These are phyloP conservation scores for Ischnus inquisitorius DNA, from an alignment of 2,888 invertebrate species.

Conservation along the genomic window DNA sequence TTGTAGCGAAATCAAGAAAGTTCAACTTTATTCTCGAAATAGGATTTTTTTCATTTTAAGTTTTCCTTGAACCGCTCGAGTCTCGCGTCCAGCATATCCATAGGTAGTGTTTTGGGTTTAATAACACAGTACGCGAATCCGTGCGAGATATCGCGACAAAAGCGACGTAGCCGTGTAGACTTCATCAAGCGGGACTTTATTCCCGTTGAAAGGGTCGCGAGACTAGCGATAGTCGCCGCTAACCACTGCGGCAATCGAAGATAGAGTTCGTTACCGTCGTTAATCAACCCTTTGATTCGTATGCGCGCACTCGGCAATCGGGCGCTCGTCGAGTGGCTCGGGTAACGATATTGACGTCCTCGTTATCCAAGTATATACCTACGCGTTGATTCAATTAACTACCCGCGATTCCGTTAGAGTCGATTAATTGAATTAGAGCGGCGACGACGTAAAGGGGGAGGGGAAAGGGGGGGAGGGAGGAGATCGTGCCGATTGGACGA, in stretches of 20 bases:
- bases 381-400: slow-evolving; percentile 56
- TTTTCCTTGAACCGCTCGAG: too few species aligned
- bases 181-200: background rate
- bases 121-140: too few species aligned
- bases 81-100: too few species aligned
- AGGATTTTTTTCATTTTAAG: too few species aligned
- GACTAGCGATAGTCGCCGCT: background rate
- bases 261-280: slow-evolving; percentile 51
- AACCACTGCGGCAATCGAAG: slow-evolving; percentile 27
- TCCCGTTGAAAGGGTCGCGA: background rate
- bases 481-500: slow-evolving; percentile 41
- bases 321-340: slow-evolving; percentile 11
- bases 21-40: too few species aligned
- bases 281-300: slow-evolving; percentile 50
- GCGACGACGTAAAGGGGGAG: slow-evolving; percentile 21
- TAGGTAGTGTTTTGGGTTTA: too few species aligned
- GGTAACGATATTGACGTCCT: slow-evolving; percentile 51
- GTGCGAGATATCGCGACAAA: background rate
- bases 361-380: slow-evolving; percentile 28
- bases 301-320: slow-evolving; percentile 23
- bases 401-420: slow-evolving; percentile 55
- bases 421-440: slow-evolving; percentile 58
- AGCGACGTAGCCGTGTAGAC: background rate
- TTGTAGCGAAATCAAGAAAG: too few species aligned
- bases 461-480: slow-evolving; percentile 19